phyloP scores from a whole-genome alignment of 2,888 invertebrate species.

The Coenonympha arcania region DNA sequence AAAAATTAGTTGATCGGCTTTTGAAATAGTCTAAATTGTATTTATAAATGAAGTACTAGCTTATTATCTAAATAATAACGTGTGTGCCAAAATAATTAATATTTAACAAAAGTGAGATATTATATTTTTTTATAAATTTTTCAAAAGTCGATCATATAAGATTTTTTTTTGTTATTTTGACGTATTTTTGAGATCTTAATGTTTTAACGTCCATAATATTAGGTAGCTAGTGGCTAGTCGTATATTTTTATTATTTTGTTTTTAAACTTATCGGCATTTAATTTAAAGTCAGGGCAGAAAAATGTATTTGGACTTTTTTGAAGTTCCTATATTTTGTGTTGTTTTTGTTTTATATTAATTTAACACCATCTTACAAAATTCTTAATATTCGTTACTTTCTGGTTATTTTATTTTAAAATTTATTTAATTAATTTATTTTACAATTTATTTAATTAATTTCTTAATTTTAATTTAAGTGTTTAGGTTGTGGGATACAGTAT shows the following conservation, averaged over 20 bases:
- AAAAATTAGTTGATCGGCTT: slow-evolving; percentile 11
- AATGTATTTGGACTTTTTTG: neutral
- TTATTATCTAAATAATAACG: neutral
- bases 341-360: slow-evolving; percentile 3
- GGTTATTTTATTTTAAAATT: slow-evolving; percentile 3
- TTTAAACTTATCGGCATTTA: slow-evolving; percentile 26
- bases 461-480: neutral
- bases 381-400: no score
- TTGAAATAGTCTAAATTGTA: slow-evolving; percentile 2
- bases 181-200: neutral
- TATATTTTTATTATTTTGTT: slow-evolving; percentile 29
- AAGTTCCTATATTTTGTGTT: slow-evolving; percentile 15
- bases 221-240: slow-evolving; percentile 45
- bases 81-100: neutral
- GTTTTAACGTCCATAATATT: slow-evolving; percentile 26
- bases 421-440: no score
- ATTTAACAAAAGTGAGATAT: no score
- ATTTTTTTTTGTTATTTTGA: neutral
- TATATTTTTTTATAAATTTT: neutral
- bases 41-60: no score
- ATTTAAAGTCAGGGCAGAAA: slow-evolving; percentile 20
- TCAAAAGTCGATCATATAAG: neutral
- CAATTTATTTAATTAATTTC: neutral
- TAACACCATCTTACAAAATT: neutral
- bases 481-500: slow-evolving; percentile 18